Conservation (phyloP, 1,140 invertebrate genomes). For the Tyrophagus putrescentiae region DNA sequence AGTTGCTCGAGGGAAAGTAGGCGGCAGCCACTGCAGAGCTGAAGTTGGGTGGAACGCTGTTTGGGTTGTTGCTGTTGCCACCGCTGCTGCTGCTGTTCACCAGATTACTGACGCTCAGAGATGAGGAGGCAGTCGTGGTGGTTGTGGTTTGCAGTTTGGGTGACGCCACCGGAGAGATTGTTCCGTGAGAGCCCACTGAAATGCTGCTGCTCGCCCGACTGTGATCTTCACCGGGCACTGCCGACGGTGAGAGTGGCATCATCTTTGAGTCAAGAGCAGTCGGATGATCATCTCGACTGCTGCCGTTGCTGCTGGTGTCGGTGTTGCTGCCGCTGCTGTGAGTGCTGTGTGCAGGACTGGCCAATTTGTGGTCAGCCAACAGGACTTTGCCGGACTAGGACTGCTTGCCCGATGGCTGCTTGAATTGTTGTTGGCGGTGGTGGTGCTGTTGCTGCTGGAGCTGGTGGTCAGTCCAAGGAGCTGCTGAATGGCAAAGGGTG, state of each 20-base stretch:
- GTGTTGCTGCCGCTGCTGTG: background rate
- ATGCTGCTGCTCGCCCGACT: slow-evolving; percentile 10
- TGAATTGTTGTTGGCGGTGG: background rate
- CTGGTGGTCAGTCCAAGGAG: slow-evolving; percentile 50
- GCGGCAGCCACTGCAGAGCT: background rate
- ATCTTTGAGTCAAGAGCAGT: background rate
- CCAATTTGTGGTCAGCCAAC: too few species aligned
- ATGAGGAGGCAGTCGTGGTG: background rate
- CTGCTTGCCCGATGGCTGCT: background rate
- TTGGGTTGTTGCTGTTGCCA: too few species aligned
- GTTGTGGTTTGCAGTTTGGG: background rate
- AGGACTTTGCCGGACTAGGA: too few species aligned
- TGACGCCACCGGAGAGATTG: background rate
- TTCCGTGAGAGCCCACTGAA: slow-evolving; percentile 7
- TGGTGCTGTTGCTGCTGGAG: background rate
- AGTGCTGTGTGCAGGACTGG: background rate
- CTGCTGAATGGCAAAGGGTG: slow-evolving; percentile 80
- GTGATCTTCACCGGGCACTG: background rate
- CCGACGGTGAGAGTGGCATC: too few species aligned
- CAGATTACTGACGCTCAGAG: slow-evolving; percentile 20
- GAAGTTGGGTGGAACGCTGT: slow-evolving; percentile 1
- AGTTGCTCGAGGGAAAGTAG: background rate
- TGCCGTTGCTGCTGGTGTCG: background rate
- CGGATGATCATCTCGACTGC: background rate
- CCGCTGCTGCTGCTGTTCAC: background rate